A percentile compares a stretch with the other conserved stretches of the same genome.
These are phyloP conservation scores for Poecilia wingei DNA, from an alignment of 2,797 vertebrate genomes.

Conservation along the genomic window DNA sequence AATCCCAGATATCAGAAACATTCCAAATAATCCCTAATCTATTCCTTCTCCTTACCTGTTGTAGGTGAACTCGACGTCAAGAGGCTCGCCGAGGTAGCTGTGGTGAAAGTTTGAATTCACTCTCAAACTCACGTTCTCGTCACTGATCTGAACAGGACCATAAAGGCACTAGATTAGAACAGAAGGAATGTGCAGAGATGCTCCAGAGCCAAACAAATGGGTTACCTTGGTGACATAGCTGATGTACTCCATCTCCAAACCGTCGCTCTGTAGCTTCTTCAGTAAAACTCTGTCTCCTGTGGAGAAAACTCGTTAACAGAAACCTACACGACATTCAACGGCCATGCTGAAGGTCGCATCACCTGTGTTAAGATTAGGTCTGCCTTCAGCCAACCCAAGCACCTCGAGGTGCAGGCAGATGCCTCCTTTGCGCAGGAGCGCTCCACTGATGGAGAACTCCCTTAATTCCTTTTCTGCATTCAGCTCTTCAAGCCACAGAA, in stretches of 20 bases:
- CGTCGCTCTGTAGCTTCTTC: conserved; percentile 79
- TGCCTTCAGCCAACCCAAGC: conserved; percentile 86
- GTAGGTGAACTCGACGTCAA: conserved; percentile 91
- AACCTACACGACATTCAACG: not conserved
- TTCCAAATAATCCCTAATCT: not conserved
- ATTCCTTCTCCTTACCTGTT: conserved; percentile 83
- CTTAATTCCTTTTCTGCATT: conserved; percentile 84
- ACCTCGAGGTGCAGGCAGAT: conserved; percentile 86
- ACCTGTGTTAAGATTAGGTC: conserved; percentile 86
- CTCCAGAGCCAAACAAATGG: not conserved
- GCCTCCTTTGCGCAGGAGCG: conserved; percentile 83
- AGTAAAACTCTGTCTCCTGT: conserved; percentile 89
- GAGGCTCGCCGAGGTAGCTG: conserved; percentile 87
- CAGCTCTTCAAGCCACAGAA: conserved; percentile 95
- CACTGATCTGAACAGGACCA: conserved; percentile 79
- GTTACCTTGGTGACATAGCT: conserved; percentile 86
- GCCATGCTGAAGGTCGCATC: conserved; percentile 22
- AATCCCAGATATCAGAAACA: not conserved
- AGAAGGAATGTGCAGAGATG: not conserved
- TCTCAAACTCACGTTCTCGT: conserved; percentile 88
- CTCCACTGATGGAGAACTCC: conserved; percentile 84
- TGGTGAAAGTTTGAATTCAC: conserved; percentile 86
- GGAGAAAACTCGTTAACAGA: conserved; percentile 21
- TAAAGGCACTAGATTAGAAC: not conserved
- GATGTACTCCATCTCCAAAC: conserved; percentile 81